Evolutionary conservation across 2,888 invertebrate genomes (phyloP).

Genomic region (Aethes cnicana): DNA sequence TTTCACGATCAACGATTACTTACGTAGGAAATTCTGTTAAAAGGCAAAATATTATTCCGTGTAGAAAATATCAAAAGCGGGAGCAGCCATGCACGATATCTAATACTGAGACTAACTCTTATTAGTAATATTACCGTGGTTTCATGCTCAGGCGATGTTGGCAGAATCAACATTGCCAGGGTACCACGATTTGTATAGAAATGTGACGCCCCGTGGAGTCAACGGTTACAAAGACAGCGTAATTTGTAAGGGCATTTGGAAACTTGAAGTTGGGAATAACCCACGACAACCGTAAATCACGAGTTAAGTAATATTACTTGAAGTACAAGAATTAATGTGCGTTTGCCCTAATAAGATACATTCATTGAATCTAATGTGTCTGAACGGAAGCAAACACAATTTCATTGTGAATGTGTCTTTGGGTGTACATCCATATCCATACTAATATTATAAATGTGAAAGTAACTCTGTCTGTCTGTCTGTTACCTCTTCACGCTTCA

Average conservation of each 20-base stretch:
- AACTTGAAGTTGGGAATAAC: conserved; percentile 16
- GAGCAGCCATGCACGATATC: conserved; percentile 2
- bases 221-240: neutral
- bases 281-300: conserved; percentile 12
- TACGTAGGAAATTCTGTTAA: neutral
- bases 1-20: neutral
- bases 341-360: neutral
- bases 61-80: neutral
- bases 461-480: no score
- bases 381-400: no score
- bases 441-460: no score
- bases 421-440: no score
- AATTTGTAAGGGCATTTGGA: conserved; percentile 1
- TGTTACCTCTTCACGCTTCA: no score
- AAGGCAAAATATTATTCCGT: conserved; percentile 1
- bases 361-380: neutral
- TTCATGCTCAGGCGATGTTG: neutral
- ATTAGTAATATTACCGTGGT: conserved; percentile 6
- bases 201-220: neutral
- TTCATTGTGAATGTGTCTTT: no score
- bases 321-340: neutral
- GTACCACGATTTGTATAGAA: neutral
- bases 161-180: neutral
- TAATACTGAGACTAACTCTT: conserved; percentile 9
- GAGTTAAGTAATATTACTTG: neutral